A percentile compares a stretch with the other conserved stretches of the same genome.
phyloP scores from a whole-genome alignment of 2,113 vertebrate genomes.

The Neogale vison region DNA sequence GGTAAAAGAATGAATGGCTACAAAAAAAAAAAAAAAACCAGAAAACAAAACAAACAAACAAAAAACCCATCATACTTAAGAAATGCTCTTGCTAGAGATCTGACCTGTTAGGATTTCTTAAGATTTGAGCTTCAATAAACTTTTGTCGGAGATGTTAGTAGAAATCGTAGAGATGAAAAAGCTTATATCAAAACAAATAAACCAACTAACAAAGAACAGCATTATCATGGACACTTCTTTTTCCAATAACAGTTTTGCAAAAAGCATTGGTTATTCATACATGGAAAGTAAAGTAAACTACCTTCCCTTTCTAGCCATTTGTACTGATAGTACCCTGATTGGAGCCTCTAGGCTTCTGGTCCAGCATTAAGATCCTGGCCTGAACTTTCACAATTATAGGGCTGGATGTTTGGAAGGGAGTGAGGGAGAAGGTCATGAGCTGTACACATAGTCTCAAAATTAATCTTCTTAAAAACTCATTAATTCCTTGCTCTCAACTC shows the following conservation, averaged over 20 bases:
- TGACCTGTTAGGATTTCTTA: neutral
- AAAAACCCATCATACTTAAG: neutral
- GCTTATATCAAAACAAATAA: neutral
- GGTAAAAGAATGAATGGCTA: neutral
- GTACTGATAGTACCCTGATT: neutral
- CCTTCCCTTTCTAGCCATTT: neutral
- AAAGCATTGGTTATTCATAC: neutral
- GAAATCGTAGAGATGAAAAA: neutral
- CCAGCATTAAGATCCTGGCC: neutral
- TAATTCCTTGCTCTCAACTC: constrained; percentile 44
- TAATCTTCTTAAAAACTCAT: constrained; percentile 38
- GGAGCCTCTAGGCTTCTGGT: neutral
- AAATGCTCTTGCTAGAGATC: neutral
- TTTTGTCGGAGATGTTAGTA: neutral
- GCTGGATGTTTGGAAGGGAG: constrained; percentile 21
- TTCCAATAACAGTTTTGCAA: neutral
- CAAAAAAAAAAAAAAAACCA: neutral
- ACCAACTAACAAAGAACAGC: neutral
- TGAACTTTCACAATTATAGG: neutral
- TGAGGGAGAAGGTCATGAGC: constrained; percentile 13
- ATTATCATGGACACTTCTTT: neutral
- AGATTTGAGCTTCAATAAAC: constrained; percentile 13
- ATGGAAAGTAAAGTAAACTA: neutral
- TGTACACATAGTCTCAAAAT: neutral
- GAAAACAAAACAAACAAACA: neutral